Conservation (phyloP, 1,140 invertebrate genomes). For the Hyles euphorbiae region DNA sequence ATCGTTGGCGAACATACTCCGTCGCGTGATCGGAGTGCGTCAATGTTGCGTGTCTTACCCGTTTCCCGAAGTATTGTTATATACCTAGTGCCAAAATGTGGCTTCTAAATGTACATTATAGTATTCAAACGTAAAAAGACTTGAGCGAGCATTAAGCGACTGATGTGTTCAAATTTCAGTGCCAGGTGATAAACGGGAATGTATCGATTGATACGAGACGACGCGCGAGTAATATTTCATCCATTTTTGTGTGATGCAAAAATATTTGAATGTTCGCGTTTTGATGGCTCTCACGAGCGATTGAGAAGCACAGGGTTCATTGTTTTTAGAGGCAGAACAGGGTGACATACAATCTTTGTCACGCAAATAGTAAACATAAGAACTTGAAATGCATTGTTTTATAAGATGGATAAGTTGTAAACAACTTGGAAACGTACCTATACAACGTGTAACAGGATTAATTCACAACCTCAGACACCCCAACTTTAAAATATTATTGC, state of each 20-base stretch:
- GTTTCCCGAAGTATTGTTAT: constrained; percentile 10
- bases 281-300: too few relatives aligned
- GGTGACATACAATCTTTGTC: too few relatives aligned
- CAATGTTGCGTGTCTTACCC: too few relatives aligned
- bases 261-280: too few relatives aligned
- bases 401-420: neutral
- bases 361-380: neutral
- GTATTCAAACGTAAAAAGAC: constrained; percentile 11
- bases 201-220: constrained; percentile 22
- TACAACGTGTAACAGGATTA: too few relatives aligned
- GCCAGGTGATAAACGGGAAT: constrained; percentile 19
- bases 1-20: too few relatives aligned
- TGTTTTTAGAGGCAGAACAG: too few relatives aligned
- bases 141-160: constrained; percentile 12
- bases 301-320: too few relatives aligned
- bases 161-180: constrained; percentile 39
- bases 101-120: constrained; percentile 28
- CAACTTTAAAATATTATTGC: too few relatives aligned
- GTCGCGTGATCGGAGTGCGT: too few relatives aligned
- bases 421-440: neutral
- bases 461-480: too few relatives aligned
- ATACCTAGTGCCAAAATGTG: constrained; percentile 38
- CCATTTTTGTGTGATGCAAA: neutral
- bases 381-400: constrained; percentile 2
- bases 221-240: constrained; percentile 6